Percentiles rank a stretch among this genome's conserved stretches.
These are phyloP conservation scores for Volucella bombylans DNA, from an alignment of 2,888 invertebrate species.

Conservation along the genomic window DNA sequence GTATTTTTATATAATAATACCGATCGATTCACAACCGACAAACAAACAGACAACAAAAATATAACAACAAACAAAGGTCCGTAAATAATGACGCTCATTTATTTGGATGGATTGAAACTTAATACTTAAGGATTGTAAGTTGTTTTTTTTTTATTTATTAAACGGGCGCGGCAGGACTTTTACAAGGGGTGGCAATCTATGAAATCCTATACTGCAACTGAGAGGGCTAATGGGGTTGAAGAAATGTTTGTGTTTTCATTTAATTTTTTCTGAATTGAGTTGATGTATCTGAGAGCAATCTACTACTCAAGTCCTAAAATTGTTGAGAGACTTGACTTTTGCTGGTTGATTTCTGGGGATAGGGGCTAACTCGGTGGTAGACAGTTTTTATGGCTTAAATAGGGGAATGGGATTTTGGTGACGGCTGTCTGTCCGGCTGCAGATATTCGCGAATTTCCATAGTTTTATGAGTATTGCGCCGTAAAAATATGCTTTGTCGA, in stretches of 20 bases:
- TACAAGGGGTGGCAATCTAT: not conserved
- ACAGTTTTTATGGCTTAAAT: conserved; percentile 5
- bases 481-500: too few relatives aligned
- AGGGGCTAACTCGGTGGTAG: not conserved
- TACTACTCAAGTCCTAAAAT: not conserved
- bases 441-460: too few relatives aligned
- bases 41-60: not conserved
- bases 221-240: not conserved
- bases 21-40: not conserved
- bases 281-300: not conserved
- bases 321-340: conserved; percentile 1
- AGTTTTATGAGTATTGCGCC: not conserved
- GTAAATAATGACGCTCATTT: not conserved
- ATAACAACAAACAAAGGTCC: not conserved
- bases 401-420: not conserved
- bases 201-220: conserved; percentile 1
- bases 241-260: conserved; percentile 20
- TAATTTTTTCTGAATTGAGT: conserved; percentile 16
- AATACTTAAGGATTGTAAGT: conserved; percentile 1
- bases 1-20: conserved; percentile 2
- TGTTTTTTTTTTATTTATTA: not conserved
- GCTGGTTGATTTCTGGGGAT: not conserved
- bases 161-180: conserved; percentile 12
- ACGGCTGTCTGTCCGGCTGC: conserved; percentile 6
- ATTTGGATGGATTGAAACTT: conserved; percentile 14